A percentile compares a stretch with the other conserved stretches of the same genome.
phyloP scores from a whole-genome alignment of 2,888 invertebrate species.

The Eulithis prunata region DNA sequence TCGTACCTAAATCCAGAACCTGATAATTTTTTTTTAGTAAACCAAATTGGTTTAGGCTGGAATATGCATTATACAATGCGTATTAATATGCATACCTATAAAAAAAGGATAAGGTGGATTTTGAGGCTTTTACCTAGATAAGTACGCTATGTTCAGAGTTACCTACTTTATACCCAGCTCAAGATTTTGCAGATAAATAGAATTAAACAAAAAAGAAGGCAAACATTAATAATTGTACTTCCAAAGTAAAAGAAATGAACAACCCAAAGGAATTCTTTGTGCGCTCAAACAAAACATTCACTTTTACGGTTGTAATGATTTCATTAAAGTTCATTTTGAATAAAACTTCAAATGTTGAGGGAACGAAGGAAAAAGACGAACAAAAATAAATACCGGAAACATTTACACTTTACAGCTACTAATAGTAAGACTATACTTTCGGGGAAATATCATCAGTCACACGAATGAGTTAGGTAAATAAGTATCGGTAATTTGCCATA shows the following conservation, averaged over 20 bases:
- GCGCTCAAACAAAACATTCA: conserved; percentile 34
- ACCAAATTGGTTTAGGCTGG: too few species aligned
- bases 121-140: too few species aligned
- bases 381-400: neutral
- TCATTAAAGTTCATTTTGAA: conserved; percentile 24
- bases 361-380: conserved; percentile 9
- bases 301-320: conserved; percentile 38
- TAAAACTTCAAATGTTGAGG: conserved; percentile 12
- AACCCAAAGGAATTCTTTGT: conserved; percentile 35
- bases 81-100: too few species aligned
- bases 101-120: too few species aligned
- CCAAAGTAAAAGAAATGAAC: conserved; percentile 25
- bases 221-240: conserved; percentile 17
- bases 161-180: too few species aligned
- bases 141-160: too few species aligned
- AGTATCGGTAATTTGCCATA: too few species aligned
- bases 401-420: conserved; percentile 1
- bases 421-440: neutral
- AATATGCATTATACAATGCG: too few species aligned
- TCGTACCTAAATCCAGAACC: too few species aligned
- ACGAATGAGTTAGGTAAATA: too few species aligned
- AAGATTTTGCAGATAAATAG: neutral
- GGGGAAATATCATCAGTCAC: neutral
- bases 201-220: conserved; percentile 3
- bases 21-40: too few species aligned